These are phyloP conservation scores for Archips crataeganus DNA, from an alignment of 2,888 invertebrate species.

Conservation along the genomic window DNA sequence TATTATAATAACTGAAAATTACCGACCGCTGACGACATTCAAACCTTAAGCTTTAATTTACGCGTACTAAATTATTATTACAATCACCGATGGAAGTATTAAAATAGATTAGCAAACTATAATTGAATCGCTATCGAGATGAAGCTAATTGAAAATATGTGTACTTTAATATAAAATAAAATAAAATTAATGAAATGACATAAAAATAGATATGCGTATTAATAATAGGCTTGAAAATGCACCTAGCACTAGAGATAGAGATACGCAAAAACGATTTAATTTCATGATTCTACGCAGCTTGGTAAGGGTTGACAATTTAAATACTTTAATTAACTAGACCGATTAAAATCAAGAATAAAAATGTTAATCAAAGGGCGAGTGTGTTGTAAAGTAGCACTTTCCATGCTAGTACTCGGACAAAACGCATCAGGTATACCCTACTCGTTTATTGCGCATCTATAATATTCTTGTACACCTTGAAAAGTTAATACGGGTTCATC, in stretches of 20 bases:
- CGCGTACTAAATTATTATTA: conserved; percentile 13
- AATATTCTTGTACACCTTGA: not conserved
- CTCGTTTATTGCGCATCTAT: not conserved
- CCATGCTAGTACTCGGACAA: conserved; percentile 67
- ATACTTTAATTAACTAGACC: conserved; percentile 43
- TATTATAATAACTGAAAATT: conserved; percentile 43
- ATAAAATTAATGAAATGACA: not conserved
- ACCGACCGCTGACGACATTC: conserved; percentile 15
- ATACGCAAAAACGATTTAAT: conserved; percentile 13
- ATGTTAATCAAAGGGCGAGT: conserved; percentile 69
- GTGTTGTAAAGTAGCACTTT: conserved; percentile 68
- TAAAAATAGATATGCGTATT: not conserved
- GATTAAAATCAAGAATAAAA: conserved; percentile 72
- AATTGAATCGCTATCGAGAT: not conserved
- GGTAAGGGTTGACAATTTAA: conserved; percentile 37
- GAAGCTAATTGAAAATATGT: not conserved
- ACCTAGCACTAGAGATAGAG: not conserved
- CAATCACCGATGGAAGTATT: not conserved
- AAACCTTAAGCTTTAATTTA: conserved; percentile 32
- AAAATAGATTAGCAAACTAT: not conserved
- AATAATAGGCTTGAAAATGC: not conserved
- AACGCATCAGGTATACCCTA: conserved; percentile 32
- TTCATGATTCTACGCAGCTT: conserved; percentile 25
- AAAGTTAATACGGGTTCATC: too few relatives aligned
- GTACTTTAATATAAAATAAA: not conserved